Evolutionary conservation across 2,888 invertebrate genomes (phyloP).

Genomic region (Sinohyriopsis cumingii): DNA sequence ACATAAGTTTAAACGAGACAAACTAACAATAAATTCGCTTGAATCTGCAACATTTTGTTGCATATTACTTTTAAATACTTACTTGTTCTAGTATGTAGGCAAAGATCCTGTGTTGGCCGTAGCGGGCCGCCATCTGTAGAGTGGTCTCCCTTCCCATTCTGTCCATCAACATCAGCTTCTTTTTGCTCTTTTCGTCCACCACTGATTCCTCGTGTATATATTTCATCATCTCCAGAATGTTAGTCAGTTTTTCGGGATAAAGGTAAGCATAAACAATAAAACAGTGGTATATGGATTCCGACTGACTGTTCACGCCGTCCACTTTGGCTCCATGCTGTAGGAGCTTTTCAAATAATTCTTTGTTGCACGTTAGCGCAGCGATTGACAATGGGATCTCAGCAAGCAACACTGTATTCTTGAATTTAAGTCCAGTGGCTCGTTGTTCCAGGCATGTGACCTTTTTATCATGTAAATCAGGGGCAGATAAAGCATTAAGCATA

Average conservation of each 20-base stretch:
- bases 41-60: too few species aligned
- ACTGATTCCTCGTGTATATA: constrained; percentile 22
- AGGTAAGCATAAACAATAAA: constrained; percentile 37
- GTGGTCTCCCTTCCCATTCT: constrained; percentile 40
- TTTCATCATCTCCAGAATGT: constrained; percentile 31
- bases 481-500: constrained; percentile 15
- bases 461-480: constrained; percentile 15
- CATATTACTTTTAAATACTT: too few species aligned
- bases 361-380: constrained; percentile 42
- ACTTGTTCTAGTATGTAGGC: constrained; percentile 42
- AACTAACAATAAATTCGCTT: too few species aligned
- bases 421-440: constrained; percentile 28
- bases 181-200: constrained; percentile 15
- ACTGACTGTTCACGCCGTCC: constrained; percentile 27
- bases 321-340: constrained; percentile 36
- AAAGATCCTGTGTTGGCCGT: constrained; percentile 43
- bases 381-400: constrained; percentile 43
- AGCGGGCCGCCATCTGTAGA: constrained; percentile 44
- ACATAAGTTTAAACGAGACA: too few species aligned
- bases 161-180: constrained; percentile 45
- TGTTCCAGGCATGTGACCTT: constrained; percentile 22
- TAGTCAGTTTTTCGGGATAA: constrained; percentile 37
- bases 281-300: constrained; percentile 39
- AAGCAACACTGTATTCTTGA: constrained; percentile 47
- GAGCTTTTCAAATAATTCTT: constrained; percentile 33